phyloP scores from a whole-genome alignment of 2,113 vertebrate species.

The Empidonax alnorum region DNA sequence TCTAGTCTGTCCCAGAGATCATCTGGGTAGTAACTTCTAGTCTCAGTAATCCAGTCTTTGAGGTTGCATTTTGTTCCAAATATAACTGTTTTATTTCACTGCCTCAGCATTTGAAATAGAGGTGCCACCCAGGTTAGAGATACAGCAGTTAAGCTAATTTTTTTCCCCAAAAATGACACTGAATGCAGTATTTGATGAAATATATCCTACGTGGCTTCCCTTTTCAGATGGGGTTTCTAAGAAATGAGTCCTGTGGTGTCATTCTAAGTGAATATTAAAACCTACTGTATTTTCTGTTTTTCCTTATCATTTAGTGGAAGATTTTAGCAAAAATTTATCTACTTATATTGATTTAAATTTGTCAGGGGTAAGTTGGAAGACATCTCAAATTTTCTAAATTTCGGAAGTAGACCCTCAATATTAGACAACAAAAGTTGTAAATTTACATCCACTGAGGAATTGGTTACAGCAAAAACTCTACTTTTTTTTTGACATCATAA shows the following conservation, averaged over 20 bases:
- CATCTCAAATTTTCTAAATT: background rate
- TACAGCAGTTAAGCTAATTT: background rate
- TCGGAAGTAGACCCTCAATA: background rate
- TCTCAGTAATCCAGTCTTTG: background rate
- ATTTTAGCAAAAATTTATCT: background rate
- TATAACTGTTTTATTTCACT: background rate
- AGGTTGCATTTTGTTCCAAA: background rate
- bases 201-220: background rate
- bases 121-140: background rate
- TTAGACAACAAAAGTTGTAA: background rate
- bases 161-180: background rate
- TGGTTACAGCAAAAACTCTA: background rate
- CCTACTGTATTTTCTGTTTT: background rate
- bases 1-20: background rate
- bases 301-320: background rate
- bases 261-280: background rate
- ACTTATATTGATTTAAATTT: background rate
- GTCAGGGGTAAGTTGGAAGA: background rate
- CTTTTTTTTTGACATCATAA: background rate
- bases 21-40: background rate
- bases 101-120: background rate
- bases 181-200: background rate
- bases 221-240: background rate
- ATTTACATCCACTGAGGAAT: background rate
- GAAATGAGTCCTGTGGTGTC: background rate